phyloP scores from a whole-genome alignment of 2,888 invertebrate genomes.

The Ectemnius lituratus region DNA sequence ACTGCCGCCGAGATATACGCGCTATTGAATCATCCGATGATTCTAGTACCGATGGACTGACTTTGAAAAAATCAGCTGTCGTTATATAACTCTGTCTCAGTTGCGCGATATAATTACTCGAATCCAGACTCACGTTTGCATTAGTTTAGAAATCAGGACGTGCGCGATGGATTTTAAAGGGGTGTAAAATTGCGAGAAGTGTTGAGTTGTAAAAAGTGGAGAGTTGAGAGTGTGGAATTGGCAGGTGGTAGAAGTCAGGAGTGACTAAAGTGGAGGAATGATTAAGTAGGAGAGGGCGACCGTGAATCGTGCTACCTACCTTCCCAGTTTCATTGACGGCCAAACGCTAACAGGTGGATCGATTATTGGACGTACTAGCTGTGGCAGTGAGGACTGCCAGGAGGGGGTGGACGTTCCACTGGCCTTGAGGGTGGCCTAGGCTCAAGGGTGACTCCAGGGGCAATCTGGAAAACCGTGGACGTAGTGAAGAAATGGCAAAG shows the following conservation, averaged over 20 bases:
- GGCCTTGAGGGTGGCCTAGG: neutral
- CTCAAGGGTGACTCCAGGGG: neutral
- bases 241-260: too few species aligned
- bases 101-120: too few species aligned
- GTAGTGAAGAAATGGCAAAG: neutral
- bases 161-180: constrained; percentile 3
- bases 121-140: neutral
- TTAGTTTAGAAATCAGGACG: constrained; percentile 8
- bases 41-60: too few species aligned
- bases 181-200: too few species aligned
- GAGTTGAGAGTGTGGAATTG: too few species aligned
- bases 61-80: too few species aligned
- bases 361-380: constrained; percentile 25
- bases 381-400: neutral
- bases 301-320: constrained; percentile 53
- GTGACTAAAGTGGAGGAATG: neutral
- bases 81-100: too few species aligned
- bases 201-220: too few species aligned
- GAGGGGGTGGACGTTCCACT: neutral
- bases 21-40: too few species aligned
- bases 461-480: neutral
- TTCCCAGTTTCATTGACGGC: constrained; percentile 61
- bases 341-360: constrained; percentile 58
- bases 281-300: neutral
- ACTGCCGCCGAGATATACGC: too few species aligned